Percentiles rank a stretch among this genome's conserved stretches.
These are phyloP conservation scores for Rhinichthys osculus DNA, from an alignment of 2,797 vertebrate genomes.

Conservation along the genomic window DNA sequence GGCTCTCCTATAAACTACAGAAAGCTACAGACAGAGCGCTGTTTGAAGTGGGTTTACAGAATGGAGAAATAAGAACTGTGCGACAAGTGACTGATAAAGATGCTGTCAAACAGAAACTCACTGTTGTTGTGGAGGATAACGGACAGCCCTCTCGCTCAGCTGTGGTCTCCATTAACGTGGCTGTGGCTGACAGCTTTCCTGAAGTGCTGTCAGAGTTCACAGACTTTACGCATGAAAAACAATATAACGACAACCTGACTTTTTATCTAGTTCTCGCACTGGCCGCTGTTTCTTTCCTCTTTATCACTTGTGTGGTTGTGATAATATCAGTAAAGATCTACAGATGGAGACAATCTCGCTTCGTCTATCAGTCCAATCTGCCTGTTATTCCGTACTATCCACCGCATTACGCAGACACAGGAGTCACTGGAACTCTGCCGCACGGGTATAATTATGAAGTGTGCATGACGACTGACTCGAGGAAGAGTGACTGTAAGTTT, in stretches of 20 bases:
- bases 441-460: constrained; percentile 60
- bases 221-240: constrained; percentile 37
- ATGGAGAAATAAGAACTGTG: constrained; percentile 68
- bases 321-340: constrained; percentile 63
- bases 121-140: constrained; percentile 75
- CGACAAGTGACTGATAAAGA: constrained; percentile 70
- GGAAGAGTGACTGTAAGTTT: constrained; percentile 55
- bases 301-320: constrained; percentile 53
- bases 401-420: constrained; percentile 56
- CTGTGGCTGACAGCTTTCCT: constrained; percentile 63
- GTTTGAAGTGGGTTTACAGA: constrained; percentile 64
- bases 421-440: constrained; percentile 57
- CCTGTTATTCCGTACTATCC: constrained; percentile 64
- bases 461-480: constrained; percentile 55
- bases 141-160: constrained; percentile 68
- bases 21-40: constrained; percentile 69
- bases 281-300: constrained; percentile 60
- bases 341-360: constrained; percentile 57
- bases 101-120: constrained; percentile 67
- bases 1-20: constrained; percentile 70
- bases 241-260: constrained; percentile 52
- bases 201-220: constrained; percentile 61
- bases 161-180: constrained; percentile 63
- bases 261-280: constrained; percentile 64
- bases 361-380: constrained; percentile 53